phyloP scores from a whole-genome alignment of 2,113 vertebrate species.

The Tringa solitaria region DNA sequence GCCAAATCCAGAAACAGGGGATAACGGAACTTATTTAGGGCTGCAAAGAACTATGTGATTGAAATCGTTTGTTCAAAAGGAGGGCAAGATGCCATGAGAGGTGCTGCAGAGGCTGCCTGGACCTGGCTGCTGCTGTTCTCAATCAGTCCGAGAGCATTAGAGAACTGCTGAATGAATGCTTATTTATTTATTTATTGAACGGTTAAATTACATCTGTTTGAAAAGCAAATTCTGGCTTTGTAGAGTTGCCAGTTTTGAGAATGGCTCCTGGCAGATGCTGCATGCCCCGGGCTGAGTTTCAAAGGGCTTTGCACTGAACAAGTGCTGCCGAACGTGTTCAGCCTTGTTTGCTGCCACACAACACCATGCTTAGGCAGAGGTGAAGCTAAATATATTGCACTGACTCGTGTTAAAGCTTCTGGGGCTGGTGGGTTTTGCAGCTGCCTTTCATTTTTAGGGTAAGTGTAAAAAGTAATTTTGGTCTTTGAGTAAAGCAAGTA shows the following conservation, averaged over 20 bases:
- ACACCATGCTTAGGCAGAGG: background rate
- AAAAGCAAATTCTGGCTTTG: background rate
- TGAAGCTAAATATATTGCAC: background rate
- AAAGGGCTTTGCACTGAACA: background rate
- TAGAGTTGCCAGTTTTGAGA: background rate
- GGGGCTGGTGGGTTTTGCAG: background rate
- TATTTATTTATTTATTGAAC: slow-evolving; percentile 2
- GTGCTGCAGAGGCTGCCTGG: rapidly evolving
- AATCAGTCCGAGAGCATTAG: background rate
- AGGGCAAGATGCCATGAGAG: background rate
- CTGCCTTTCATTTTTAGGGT: background rate
- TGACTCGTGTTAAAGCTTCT: background rate
- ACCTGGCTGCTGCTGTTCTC: background rate
- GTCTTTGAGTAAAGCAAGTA: background rate
- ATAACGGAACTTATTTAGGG: background rate
- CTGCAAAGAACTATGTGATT: background rate
- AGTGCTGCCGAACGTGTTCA: background rate
- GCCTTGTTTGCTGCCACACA: background rate
- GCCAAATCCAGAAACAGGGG: background rate
- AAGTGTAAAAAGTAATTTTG: background rate
- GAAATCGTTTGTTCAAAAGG: background rate
- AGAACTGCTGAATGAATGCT: background rate
- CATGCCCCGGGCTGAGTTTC: background rate
- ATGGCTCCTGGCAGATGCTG: background rate
- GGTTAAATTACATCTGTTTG: background rate